Base-by-base conservation (phyloP, 2,797 vertebrate genomes). In the Linurgus olivaceus region DNA sequence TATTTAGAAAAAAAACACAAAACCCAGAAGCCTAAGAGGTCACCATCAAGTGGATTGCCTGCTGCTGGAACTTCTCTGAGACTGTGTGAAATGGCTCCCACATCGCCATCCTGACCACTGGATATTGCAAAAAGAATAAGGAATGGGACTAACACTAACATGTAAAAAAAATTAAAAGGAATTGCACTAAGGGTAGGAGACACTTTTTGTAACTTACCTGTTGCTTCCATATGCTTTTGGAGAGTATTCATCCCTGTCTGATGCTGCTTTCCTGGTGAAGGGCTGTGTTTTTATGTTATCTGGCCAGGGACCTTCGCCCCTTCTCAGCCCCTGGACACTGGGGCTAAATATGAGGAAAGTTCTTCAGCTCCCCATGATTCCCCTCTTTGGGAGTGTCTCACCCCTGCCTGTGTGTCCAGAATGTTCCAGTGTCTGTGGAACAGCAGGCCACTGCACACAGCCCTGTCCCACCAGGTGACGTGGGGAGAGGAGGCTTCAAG, bases 21-120 rank as follows among this genome's bases (percentile, higher is more conserved):
- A 57, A 8, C 7, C 17, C 25, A 67, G 74, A 59, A 77, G 18
- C 6, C 13, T 23, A n/a, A 57, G 51, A 7, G 29, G 23, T 51
- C 51, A 47, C 25, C 13, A 10, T 23, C 10, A 21, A 29, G 16
- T 14, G 10, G 17, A 23, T 35, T 31, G 40, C 9, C 40, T 54
- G 5, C 28, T 78, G 19, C n/a, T 57, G n/a, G 28, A 25, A 37
- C 33, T 86, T 68, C 55, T 35, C 26, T 44, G 44, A 42, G 50
- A 52, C n/a, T 38, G 5, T 16, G 19, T 28, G 42, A 61, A 84
- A 50, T 24, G 11, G 8, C 14, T 84, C 21, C 10, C 8, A 7
- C 13, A 26, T 31, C 0, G 0, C 9, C 51, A 67, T 15, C 10
- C 7, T 0, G 3, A 20, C 4, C 9, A 10, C 25, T 25, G 17